Conservation (phyloP, 2,888 invertebrate genomes). For the Ptychoptera contaminata region DNA sequence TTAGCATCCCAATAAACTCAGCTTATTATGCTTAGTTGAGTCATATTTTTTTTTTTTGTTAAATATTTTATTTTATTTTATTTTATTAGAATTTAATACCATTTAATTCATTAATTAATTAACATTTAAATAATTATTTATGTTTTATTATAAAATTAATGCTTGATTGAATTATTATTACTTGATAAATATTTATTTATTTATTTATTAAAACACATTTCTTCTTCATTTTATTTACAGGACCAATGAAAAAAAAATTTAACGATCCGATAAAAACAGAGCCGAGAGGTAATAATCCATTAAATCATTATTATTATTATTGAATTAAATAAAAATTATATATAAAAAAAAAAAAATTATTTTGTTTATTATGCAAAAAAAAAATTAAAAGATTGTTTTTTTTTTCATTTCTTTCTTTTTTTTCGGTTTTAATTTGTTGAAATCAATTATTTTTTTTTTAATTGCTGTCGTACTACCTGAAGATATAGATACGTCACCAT, state of each 20-base stretch:
- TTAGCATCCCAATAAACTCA: not conserved
- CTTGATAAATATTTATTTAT: not conserved
- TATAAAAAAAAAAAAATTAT: too few species aligned
- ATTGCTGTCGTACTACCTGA: too few species aligned
- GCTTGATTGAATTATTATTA: not conserved
- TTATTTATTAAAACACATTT: not conserved
- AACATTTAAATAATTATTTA: too few species aligned
- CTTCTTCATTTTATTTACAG: not conserved
- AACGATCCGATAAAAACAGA: slow-evolving; percentile 26
- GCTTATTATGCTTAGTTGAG: not conserved
- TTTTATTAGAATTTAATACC: too few species aligned
- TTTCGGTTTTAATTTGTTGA: too few species aligned
- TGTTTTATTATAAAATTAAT: not conserved
- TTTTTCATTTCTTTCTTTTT: too few species aligned
- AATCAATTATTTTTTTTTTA: too few species aligned
- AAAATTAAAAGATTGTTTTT: too few species aligned
- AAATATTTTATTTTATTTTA: slow-evolving; percentile 3
- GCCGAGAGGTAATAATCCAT: slow-evolving; percentile 22
- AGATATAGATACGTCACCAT: slow-evolving; percentile 24
- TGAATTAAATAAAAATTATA: too few species aligned
- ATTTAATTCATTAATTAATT: too few species aligned
- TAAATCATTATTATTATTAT: not conserved
- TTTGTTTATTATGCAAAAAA: too few species aligned
- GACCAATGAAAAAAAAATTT: not conserved
- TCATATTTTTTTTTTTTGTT: not conserved